These are phyloP conservation scores for Psittacula echo DNA, from an alignment of 2,797 vertebrate genomes.

Conservation along the genomic window DNA sequence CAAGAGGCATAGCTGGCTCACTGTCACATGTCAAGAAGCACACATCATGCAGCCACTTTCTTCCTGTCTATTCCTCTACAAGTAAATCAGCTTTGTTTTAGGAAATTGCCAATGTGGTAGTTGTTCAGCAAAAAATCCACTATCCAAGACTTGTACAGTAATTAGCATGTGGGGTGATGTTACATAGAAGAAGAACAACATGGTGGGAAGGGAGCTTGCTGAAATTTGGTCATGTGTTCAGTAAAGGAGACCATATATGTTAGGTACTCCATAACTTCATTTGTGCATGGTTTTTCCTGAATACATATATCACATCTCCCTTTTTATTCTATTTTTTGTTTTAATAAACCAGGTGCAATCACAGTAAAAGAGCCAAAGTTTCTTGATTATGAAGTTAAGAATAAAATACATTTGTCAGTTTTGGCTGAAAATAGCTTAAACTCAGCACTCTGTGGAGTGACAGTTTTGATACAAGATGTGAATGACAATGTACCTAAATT, in stretches of 20 bases:
- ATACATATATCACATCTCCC: not conserved
- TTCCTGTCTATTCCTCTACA: not conserved
- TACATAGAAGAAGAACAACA: not conserved
- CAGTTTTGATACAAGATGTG: conserved; percentile 82
- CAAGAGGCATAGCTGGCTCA: not conserved
- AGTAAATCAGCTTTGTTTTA: not conserved
- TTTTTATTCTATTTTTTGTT: not conserved
- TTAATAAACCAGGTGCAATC: conserved; percentile 83
- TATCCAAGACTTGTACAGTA: not conserved
- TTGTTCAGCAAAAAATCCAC: not conserved
- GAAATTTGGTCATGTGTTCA: not conserved
- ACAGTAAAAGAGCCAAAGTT: conserved; percentile 82
- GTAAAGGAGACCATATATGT: not conserved
- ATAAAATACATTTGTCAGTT: conserved; percentile 81
- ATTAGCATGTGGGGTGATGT: not conserved
- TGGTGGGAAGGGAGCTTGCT: not conserved
- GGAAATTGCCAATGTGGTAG: not conserved
- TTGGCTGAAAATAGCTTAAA: conserved; percentile 83
- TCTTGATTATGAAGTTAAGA: conserved; percentile 87
- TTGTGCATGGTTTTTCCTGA: not conserved
- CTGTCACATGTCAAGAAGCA: not conserved
- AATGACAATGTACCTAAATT: conserved; percentile 91
- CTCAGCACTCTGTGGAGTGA: conserved; percentile 82
- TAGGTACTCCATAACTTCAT: not conserved
- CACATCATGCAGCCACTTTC: not conserved